Evolutionary conservation across 2,797 vertebrate species (phyloP), one percentile per base, ranked within the genome.

Genomic region (Sciurus carolinensis): DNA sequence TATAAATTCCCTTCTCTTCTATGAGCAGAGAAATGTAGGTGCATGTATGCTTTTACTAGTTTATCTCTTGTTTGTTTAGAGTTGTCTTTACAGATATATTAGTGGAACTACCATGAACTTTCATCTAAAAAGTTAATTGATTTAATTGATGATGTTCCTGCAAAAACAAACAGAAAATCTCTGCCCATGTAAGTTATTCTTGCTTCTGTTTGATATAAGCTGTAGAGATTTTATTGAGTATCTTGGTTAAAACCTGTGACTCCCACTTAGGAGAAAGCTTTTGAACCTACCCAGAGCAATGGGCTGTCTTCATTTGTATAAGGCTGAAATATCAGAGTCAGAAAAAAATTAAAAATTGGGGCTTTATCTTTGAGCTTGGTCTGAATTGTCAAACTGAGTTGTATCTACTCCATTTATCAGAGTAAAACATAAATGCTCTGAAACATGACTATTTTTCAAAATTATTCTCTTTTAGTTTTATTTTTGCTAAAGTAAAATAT

Each of bases 401-500:
- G 9, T 59, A 2, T 64, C 22, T 79, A 54, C 24, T 85, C 9
- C 18, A 36, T 73, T 76, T 82, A 42, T 72, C 22, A 76, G 17
- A 44, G 14, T 66, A 66, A 73, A 94, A 52, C 75, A n/a, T 3
- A 88, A 57, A 50, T 50, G 33, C 6, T 90, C 36, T 86, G 14
- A 94, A 95, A 86, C 39, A 77, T 44, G 57, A 33, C 2, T 30
- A 52, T 54, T 84, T 87, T 71, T 67, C 8, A 62, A 13, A 85
- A 22, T 28, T 11, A 39, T 72, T 87, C 13, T 85, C 5, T 10
- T 84, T 94, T 33, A 75, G 13, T 66, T 84, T 83, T 62, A 52
- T 87, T 90, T 91, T 95, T 36, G 1, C 44, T 94, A 26, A 81
- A 79, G 28, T 57, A 88, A 94, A 84, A 71, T 44, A 67, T 52